Evolutionary conservation across 2,113 vertebrate species (phyloP).

Genomic region (Leptobrachium ailaonicum): DNA sequence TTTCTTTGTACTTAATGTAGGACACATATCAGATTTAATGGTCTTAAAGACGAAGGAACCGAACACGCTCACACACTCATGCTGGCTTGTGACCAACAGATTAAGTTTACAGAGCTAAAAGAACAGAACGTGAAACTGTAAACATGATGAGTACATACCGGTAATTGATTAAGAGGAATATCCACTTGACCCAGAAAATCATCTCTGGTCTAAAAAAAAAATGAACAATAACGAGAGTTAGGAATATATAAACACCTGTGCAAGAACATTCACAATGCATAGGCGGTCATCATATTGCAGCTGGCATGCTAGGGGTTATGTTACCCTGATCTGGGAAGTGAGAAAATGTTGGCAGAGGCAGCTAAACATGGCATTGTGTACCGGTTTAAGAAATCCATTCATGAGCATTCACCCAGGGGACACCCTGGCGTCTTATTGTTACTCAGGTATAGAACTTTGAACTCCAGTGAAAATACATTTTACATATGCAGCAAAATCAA

Average conservation of each 20-base stretch:
- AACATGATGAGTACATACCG: slow-evolving; percentile 74
- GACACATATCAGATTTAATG: slow-evolving; percentile 31
- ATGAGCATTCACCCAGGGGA: too few species aligned
- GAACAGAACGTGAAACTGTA: slow-evolving; percentile 9
- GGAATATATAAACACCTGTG: too few species aligned
- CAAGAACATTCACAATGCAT: too few species aligned
- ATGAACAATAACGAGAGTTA: slow-evolving; percentile 11
- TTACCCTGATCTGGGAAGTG: background rate
- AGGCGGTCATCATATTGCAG: too few species aligned
- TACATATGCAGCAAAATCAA: too few species aligned
- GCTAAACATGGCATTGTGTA: too few species aligned
- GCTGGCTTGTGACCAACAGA: slow-evolving; percentile 26
- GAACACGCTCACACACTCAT: background rate
- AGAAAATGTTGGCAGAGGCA: background rate
- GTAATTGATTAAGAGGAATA: slow-evolving; percentile 91
- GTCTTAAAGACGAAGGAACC: background rate
- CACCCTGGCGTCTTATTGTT: too few species aligned
- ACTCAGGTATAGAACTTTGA: too few species aligned
- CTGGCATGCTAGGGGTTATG: too few species aligned
- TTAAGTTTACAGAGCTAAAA: slow-evolving; percentile 25
- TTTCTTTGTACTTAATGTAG: slow-evolving; percentile 30
- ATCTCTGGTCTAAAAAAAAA: slow-evolving; percentile 84
- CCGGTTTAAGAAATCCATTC: too few species aligned
- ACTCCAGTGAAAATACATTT: too few species aligned
- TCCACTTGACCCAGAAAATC: slow-evolving; percentile 97